Evolutionary conservation across 2,888 invertebrate species (phyloP), one percentile per base, ranked within the genome.

Genomic region (Dicyrtomina minuta): DNA sequence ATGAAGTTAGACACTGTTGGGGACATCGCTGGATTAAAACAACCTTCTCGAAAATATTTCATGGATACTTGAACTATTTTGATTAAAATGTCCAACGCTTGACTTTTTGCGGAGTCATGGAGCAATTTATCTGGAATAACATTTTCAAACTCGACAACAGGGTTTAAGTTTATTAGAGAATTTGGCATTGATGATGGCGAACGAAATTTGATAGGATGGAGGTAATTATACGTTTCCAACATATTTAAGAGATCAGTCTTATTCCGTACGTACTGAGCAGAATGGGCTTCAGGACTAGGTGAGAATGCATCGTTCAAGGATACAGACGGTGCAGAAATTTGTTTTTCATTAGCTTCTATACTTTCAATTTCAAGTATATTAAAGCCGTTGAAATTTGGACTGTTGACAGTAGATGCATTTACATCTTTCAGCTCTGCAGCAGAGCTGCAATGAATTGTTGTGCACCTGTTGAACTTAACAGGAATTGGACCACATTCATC

Each of bases 1-100:
- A 58, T 13, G 1, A 39, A 4, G 2, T n/a, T 39, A 27, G 58
- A 33, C 39, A 58, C 10, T 15, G 58, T 39, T 20, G 15, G 26
- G 27, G 59, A 59, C 13, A n/a, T 2, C 5, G 59, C 4, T 24
- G 64, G 49, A 51, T 64, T 64, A 27, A 22, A 24, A 26, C 64
- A 64, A 51, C 49, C 64, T 15, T 12, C 8, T 12, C 27, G 24
- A 44, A 33, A 51, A 6, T 26, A 26, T 17, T 15, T 17, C 22
- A 64, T 3, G 51, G 64, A n/a, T 12, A 41, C 13, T 3, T 55
- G 27, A 22, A 66, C 41, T n/a, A 24, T 43, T 41, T 55, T 17
- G 39, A 66, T 66, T 15, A 66, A 15, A 20, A 33, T 33, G 27
- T 55, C 51, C 8, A 66, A 55, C n/a, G 55, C 56, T 24, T 55